Evolutionary conservation across 2,888 invertebrate genomes (phyloP), one percentile per base, ranked within the genome.

Genomic region (Limnephilus lunatus): DNA sequence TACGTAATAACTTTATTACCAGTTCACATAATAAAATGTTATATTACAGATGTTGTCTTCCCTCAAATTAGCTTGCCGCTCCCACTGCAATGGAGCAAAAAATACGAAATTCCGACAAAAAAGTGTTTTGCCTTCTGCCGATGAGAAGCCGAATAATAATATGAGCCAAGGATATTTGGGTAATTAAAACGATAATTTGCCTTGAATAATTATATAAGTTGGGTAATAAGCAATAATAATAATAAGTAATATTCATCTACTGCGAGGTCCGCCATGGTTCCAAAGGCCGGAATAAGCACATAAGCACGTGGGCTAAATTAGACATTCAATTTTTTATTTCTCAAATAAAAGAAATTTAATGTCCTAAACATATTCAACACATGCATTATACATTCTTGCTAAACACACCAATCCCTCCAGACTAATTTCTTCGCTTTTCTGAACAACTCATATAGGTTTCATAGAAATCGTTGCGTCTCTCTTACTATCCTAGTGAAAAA

Each of bases 131-230:
- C 14, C 19, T 31, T 31, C 32, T 31, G n/a, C 25, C 68, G 68
- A 68, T 68, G 68, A 68, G 68, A 68, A 19, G 68, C 82, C 32
- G 82, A 35, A 39, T 31, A 11, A 19, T 39, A 39, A 39, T 44
- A 85, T 39, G 85, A 85, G 85, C 39, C 85, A 44, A 85, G 85
- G 85, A 39, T 85, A n/a, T 85, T n/a, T 3, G 39, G 35, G 44
- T 85, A 85, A 44, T 85, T 85, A 85, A 85, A 85, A 85, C n/a
- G 39, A 5, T 85, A 85, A 39, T 85, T 44, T 39, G 85, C 35
- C 85, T 85, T 12, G 85, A 85, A 85, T 85, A 85, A 85, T 32
- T 83, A 32, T 19, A 19, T 82, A 14, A 25, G 68, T 68, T 68
- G 25, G 25, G 25, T 68, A 68, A 68, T 68, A 68, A 25, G 68